Conservation (phyloP, 2,888 invertebrate species). For the Melolontha melolontha region DNA sequence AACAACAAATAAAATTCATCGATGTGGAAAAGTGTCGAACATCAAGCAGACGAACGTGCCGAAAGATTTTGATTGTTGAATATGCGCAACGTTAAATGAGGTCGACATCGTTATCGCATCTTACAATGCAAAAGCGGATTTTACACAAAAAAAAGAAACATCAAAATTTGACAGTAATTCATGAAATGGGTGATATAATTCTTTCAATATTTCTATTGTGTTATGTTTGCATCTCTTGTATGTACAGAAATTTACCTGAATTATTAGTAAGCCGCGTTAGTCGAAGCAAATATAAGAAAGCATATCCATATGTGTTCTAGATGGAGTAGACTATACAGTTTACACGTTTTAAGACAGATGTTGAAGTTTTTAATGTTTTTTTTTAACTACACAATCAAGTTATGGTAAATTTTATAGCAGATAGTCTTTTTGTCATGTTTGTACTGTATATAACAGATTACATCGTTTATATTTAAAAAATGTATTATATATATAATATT, state of each 20-base stretch:
- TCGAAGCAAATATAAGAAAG: slow-evolving; percentile 1
- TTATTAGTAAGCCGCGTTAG: slow-evolving; percentile 8
- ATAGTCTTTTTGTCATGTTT: too few relatives aligned
- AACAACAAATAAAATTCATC: slow-evolving; percentile 24
- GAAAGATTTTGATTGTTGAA: slow-evolving; percentile 39
- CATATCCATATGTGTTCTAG: neutral
- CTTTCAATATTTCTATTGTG: slow-evolving; percentile 15
- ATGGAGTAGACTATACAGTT: too few relatives aligned
- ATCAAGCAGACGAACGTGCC: slow-evolving; percentile 38
- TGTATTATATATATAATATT: too few relatives aligned
- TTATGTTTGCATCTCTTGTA: slow-evolving; percentile 9
- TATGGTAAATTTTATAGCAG: too few relatives aligned
- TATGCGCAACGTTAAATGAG: slow-evolving; percentile 35
- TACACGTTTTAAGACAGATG: too few relatives aligned
- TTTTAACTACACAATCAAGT: too few relatives aligned
- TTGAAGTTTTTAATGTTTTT: too few relatives aligned
- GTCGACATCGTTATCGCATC: slow-evolving; percentile 34
- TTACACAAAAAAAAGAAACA: slow-evolving; percentile 37
- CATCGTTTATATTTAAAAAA: too few relatives aligned
- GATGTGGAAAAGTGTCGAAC: slow-evolving; percentile 39
- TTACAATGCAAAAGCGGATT: slow-evolving; percentile 35
- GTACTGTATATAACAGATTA: too few relatives aligned
- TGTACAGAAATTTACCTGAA: slow-evolving; percentile 29
- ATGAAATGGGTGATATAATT: slow-evolving; percentile 37
- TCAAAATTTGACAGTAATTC: slow-evolving; percentile 42